Evolutionary conservation across 2,888 invertebrate genomes (phyloP).

Genomic region (Palloptera scutellata): DNA sequence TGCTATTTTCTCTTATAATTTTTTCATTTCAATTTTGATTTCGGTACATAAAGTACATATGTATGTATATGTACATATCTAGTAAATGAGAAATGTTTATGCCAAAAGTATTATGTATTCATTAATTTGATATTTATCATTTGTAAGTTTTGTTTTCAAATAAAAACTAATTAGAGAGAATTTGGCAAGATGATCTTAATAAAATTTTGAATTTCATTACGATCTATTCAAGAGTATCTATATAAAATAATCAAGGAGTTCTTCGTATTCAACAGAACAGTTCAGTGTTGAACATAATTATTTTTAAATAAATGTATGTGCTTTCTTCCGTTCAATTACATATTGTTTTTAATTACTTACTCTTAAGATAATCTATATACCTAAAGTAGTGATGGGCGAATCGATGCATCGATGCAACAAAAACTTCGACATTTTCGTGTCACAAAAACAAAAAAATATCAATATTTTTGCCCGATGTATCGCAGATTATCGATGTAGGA

Average conservation of each 20-base stretch:
- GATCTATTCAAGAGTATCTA: constrained; percentile 11
- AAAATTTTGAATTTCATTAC: constrained; percentile 9
- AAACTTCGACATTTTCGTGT: too few species aligned
- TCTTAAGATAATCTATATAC: too few species aligned
- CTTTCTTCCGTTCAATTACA: constrained; percentile 6
- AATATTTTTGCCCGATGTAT: too few species aligned
- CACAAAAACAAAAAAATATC: too few species aligned
- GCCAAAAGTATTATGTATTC: constrained; percentile 39
- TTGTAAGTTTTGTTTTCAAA: constrained; percentile 15
- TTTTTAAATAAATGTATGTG: constrained; percentile 30
- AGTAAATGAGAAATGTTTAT: constrained; percentile 10
- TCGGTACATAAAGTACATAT: too few species aligned
- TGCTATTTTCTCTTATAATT: too few species aligned
- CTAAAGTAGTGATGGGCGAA: too few species aligned
- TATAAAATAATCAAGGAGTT: not conserved
- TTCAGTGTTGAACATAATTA: constrained; percentile 13
- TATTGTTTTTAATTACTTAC: too few species aligned
- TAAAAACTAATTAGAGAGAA: constrained; percentile 11
- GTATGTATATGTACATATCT: too few species aligned
- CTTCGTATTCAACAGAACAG: not conserved
- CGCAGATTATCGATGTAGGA: too few species aligned
- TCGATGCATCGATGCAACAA: too few species aligned
- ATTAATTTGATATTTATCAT: constrained; percentile 20
- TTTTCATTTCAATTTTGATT: too few species aligned
- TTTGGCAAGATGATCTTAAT: constrained; percentile 3